Evolutionary conservation across 2,888 invertebrate species (phyloP).

Genomic region (Oscheius sp.): DNA sequence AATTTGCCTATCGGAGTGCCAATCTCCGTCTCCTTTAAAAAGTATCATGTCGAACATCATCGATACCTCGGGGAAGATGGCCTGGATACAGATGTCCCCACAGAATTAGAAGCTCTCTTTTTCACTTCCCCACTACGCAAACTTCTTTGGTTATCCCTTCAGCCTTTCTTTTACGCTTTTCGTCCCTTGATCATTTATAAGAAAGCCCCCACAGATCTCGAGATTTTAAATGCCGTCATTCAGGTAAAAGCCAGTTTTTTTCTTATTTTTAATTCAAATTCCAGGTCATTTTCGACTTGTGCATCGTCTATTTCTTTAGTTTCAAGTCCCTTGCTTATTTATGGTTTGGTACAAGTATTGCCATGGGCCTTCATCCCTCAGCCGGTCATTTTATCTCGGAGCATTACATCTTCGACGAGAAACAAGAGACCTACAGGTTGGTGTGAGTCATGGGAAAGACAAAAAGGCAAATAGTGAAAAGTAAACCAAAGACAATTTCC

Average conservation of each 20-base stretch:
- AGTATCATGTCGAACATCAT: slow-evolving; percentile 94
- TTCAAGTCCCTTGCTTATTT: slow-evolving; percentile 87
- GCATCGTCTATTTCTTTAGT: slow-evolving; percentile 80
- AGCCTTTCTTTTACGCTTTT: slow-evolving; percentile 94
- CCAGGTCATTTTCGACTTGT: slow-evolving; percentile 84
- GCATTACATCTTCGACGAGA: slow-evolving; percentile 90
- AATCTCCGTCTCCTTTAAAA: slow-evolving; percentile 92
- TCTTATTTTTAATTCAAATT: not conserved
- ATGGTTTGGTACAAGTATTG: slow-evolving; percentile 80
- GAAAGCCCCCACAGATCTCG: slow-evolving; percentile 80
- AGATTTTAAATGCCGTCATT: slow-evolving; percentile 86
- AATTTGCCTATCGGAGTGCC: slow-evolving; percentile 95
- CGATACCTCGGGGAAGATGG: slow-evolving; percentile 86
- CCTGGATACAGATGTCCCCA: slow-evolving; percentile 94
- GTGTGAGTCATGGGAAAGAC: slow-evolving; percentile 75
- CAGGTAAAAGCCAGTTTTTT: slow-evolving; percentile 74
- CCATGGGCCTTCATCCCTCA: slow-evolving; percentile 75
- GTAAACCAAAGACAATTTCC: slow-evolving; percentile 13
- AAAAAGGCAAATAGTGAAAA: not conserved
- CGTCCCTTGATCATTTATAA: slow-evolving; percentile 81
- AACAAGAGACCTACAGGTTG: slow-evolving; percentile 72
- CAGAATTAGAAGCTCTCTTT: slow-evolving; percentile 88
- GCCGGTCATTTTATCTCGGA: slow-evolving; percentile 99
- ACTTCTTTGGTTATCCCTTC: slow-evolving; percentile 89
- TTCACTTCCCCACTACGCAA: slow-evolving; percentile 92